Percentiles rank a stretch among this genome's conserved stretches.
These are phyloP conservation scores for Leptocoma aspasia DNA, from an alignment of 2,113 vertebrate species.

Conservation along the genomic window DNA sequence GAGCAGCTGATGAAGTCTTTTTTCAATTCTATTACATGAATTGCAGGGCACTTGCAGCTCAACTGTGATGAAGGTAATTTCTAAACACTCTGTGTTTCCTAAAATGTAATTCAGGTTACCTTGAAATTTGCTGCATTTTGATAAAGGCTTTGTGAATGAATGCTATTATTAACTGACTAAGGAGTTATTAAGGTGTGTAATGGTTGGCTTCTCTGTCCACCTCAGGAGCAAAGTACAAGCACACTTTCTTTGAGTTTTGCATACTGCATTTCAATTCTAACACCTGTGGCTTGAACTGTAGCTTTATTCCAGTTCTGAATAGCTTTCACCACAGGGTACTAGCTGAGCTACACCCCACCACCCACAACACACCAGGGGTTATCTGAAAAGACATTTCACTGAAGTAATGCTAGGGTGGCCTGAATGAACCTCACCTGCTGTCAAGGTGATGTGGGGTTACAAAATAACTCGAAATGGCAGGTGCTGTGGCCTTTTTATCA, in stretches of 20 bases:
- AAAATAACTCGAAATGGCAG: background rate
- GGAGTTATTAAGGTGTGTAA: background rate
- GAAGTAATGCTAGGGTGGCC: background rate
- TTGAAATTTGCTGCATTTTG: background rate
- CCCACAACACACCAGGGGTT: accelerated
- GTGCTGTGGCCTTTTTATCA: background rate
- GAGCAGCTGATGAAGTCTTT: background rate
- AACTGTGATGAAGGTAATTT: background rate
- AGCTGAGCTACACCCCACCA: background rate
- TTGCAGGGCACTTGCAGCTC: background rate
- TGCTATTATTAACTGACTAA: background rate
- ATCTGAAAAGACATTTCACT: background rate
- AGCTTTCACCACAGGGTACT: background rate
- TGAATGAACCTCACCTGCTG: background rate
- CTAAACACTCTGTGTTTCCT: background rate
- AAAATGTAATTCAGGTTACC: background rate
- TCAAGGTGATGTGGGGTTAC: background rate
- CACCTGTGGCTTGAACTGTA: background rate
- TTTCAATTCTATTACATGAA: background rate
- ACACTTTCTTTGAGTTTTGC: background rate
- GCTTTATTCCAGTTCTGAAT: background rate
- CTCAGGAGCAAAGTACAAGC: background rate
- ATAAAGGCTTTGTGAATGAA: background rate
- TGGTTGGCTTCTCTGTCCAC: background rate
- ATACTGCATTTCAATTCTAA: background rate